phyloP scores from a whole-genome alignment of 2,888 invertebrate genomes.

The Cephalotes varians region DNA sequence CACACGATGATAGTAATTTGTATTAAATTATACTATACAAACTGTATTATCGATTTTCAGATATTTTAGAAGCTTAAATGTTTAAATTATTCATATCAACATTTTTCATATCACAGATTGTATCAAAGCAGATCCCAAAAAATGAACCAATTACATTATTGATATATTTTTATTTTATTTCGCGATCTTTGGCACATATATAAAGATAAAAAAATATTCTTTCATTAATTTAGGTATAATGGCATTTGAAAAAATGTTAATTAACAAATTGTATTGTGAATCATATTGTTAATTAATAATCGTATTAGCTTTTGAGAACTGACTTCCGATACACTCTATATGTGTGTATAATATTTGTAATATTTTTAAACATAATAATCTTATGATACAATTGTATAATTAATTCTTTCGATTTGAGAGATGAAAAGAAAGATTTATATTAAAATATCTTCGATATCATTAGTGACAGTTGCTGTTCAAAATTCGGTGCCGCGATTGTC shows the following conservation, averaged over 20 bases:
- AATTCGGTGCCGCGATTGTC: conserved; percentile 41
- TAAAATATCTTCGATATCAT: neutral
- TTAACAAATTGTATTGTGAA: too few relatives aligned
- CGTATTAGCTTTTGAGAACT: neutral
- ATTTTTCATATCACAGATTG: neutral
- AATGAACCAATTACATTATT: neutral
- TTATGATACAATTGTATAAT: neutral
- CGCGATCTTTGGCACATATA: too few relatives aligned
- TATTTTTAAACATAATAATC: neutral
- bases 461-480: conserved; percentile 26
- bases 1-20: neutral
- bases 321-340: neutral
- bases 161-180: neutral
- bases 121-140: neutral
- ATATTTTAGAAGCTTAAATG: neutral
- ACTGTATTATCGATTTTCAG: neutral
- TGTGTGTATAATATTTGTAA: neutral
- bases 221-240: neutral
- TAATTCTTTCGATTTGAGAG: neutral
- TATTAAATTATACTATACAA: neutral
- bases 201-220: neutral
- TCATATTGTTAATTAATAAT: too few relatives aligned
- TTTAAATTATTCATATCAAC: neutral
- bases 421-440: neutral
- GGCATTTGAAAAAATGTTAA: neutral